Evolutionary conservation across 2,888 invertebrate genomes (phyloP).

Genomic region (Dermolepida albohirtum): DNA sequence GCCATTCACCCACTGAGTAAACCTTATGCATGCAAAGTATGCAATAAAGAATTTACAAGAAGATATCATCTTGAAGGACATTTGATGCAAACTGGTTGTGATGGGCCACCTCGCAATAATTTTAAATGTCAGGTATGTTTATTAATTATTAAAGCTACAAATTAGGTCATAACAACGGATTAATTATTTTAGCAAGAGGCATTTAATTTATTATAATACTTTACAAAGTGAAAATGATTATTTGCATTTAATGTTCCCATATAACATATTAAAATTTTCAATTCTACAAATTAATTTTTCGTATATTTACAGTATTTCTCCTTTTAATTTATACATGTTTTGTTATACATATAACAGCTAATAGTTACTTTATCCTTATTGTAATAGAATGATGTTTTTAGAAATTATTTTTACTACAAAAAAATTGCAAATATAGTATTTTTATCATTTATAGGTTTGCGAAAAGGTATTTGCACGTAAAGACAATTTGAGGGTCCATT

Average conservation of each 20-base stretch:
- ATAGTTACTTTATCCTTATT: background rate
- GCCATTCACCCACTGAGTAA: slow-evolving; percentile 73
- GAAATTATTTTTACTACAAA: slow-evolving; percentile 40
- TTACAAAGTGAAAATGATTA: too few species aligned
- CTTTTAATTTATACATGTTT: too few species aligned
- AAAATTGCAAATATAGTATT: too few species aligned
- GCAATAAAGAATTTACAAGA: slow-evolving; percentile 79
- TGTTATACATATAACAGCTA: too few species aligned
- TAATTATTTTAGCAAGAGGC: too few species aligned
- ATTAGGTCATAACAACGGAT: too few species aligned
- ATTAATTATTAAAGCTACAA: too few species aligned
- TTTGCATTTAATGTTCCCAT: too few species aligned
- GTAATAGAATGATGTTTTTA: background rate
- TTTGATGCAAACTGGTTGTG: slow-evolving; percentile 76
- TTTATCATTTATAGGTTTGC: slow-evolving; percentile 69
- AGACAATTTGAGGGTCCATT: slow-evolving; percentile 79
- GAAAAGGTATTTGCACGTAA: slow-evolving; percentile 74
- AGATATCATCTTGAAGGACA: slow-evolving; percentile 81
- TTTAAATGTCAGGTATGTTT: slow-evolving; percentile 70
- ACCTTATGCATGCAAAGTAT: slow-evolving; percentile 75
- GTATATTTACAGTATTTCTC: too few species aligned
- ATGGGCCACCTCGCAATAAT: slow-evolving; percentile 68
- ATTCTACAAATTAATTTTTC: too few species aligned
- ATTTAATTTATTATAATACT: too few species aligned
- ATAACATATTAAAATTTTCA: too few species aligned